A percentile compares a stretch with the other conserved stretches of the same genome.
Conservation (phyloP, 2,113 vertebrate genomes). For the Erythrolamprus reginae region DNA sequence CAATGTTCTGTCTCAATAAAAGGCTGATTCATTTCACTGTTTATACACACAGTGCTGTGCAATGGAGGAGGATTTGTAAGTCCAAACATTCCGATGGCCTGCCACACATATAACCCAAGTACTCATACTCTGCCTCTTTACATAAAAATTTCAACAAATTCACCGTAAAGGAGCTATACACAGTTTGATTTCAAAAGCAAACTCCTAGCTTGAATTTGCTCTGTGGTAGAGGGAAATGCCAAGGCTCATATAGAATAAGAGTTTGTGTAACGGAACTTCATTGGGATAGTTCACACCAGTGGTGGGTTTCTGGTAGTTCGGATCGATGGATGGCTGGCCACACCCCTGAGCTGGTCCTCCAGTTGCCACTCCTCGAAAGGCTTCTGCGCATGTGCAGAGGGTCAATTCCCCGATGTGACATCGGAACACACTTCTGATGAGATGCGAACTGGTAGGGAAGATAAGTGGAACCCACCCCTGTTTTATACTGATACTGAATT, state of each 20-base stretch:
- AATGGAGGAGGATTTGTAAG: background rate
- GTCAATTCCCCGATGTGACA: too few species aligned
- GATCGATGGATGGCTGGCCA: too few species aligned
- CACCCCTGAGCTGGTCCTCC: too few species aligned
- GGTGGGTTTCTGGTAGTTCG: too few species aligned
- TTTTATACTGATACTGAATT: background rate
- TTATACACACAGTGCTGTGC: background rate
- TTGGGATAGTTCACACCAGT: background rate
- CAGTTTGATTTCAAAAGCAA: background rate
- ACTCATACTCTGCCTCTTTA: background rate
- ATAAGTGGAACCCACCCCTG: too few species aligned
- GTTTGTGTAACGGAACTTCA: background rate
- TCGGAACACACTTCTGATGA: too few species aligned
- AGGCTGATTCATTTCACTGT: background rate
- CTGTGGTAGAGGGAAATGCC: background rate
- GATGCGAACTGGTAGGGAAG: too few species aligned
- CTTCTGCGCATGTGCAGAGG: too few species aligned
- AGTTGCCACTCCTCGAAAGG: too few species aligned
- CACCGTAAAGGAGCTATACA: background rate
- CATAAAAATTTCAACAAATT: background rate
- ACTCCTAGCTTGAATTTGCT: background rate
- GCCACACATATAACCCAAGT: background rate
- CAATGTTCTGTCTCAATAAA: background rate
- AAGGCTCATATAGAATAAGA: background rate
- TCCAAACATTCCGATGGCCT: background rate